Percentiles rank a stretch among this genome's conserved stretches.
Conservation (phyloP, 37 sponge, comb jelly and placozoan species). For the Halichondria panicea region DNA sequence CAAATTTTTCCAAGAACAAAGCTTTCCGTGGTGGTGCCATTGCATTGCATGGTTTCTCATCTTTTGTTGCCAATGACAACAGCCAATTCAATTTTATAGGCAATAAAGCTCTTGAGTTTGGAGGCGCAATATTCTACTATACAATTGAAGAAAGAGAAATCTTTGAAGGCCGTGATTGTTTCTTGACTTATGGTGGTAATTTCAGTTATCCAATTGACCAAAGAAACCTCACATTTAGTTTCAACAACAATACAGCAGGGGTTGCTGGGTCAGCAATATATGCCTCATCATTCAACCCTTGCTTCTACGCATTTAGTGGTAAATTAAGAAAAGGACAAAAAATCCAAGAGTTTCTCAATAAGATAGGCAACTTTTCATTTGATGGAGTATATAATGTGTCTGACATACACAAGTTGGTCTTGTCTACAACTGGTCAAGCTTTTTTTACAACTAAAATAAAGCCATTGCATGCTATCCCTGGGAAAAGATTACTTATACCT, state of each 20-base stretch:
- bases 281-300: neutral
- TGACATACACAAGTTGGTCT: no score
- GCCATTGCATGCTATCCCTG: no score
- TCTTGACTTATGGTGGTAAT: neutral
- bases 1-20: neutral
- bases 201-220: neutral
- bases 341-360: no score
- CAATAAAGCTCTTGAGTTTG: slow-evolving; percentile 3
- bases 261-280: neutral
- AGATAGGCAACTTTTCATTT: no score
- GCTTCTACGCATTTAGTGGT: no score
- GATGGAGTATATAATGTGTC: no score
- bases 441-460: no score
- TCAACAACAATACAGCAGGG: neutral
- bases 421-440: no score
- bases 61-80: neutral
- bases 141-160: neutral
- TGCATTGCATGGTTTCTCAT: slow-evolving; percentile 17
- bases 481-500: no score
- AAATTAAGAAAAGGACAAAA: no score
- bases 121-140: slow-evolving; percentile 18
- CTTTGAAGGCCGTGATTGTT: neutral
- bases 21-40: slow-evolving; percentile 22
- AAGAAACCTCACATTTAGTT: neutral
- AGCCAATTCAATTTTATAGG: neutral